Conservation (phyloP, 2,888 invertebrate genomes). For the Falcaria lacertinaria region DNA sequence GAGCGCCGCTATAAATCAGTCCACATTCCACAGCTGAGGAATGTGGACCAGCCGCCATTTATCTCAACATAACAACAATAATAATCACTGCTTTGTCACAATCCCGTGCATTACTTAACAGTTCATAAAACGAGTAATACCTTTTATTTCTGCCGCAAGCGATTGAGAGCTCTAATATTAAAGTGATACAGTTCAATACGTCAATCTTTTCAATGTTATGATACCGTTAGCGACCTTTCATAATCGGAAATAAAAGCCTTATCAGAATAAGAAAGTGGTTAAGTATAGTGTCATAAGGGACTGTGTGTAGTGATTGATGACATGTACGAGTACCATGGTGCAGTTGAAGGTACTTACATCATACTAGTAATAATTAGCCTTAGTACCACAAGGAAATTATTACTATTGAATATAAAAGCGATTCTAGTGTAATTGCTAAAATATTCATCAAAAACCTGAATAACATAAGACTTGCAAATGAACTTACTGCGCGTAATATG, state of each 20-base stretch:
- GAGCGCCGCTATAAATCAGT: slow-evolving; percentile 15
- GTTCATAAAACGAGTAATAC: not conserved
- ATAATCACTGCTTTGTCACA: slow-evolving; percentile 4
- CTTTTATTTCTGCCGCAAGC: not conserved
- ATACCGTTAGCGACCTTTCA: not conserved
- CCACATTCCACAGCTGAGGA: slow-evolving; percentile 18
- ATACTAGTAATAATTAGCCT: no score
- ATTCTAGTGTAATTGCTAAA: no score
- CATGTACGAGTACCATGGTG: no score
- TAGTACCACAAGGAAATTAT: no score
- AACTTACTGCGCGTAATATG: no score
- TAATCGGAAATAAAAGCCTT: not conserved
- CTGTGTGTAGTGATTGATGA: no score
- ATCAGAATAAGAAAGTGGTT: not conserved
- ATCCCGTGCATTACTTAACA: not conserved
- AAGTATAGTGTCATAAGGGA: no score
- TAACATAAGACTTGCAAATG: no score
- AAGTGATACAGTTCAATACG: not conserved
- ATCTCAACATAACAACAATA: slow-evolving; percentile 10
- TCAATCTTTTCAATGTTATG: not conserved
- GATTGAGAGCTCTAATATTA: not conserved
- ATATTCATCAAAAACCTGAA: no score
- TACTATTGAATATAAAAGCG: no score
- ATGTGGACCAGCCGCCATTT: slow-evolving; percentile 8
- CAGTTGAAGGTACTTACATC: no score